Percentiles rank a stretch among this genome's conserved stretches.
These are phyloP conservation scores for Oopsacas minuta DNA, from an alignment of 37 sponge, comb jelly and placozoan genomes.

Conservation along the genomic window DNA sequence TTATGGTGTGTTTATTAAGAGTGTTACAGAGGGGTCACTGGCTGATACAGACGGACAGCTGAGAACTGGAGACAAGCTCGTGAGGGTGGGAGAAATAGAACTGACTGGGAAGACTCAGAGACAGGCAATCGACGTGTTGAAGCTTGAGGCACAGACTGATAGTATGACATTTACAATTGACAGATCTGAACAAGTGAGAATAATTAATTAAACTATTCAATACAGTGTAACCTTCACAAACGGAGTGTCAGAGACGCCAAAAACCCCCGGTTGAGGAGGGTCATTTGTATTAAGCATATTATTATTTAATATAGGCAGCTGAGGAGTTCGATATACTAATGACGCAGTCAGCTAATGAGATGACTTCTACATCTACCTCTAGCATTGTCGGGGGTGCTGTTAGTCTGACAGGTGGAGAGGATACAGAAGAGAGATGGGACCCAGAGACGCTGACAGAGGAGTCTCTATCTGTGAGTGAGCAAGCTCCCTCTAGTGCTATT, in stretches of 20 bases:
- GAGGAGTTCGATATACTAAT: neutral
- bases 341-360: neutral
- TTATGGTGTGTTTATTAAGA: neutral
- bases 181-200: neutral
- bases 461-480: no score
- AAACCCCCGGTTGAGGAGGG: no score
- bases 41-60: neutral
- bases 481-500: neutral
- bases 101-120: slow-evolving; percentile 7
- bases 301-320: neutral
- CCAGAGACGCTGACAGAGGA: neutral
- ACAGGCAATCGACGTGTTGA: neutral
- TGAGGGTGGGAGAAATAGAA: neutral
- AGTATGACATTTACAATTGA: neutral
- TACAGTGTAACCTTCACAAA: no score
- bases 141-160: neutral
- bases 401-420: neutral
- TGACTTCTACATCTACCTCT: neutral
- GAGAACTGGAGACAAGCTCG: neutral
- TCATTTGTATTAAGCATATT: neutral
- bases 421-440: neutral
- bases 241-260: no score
- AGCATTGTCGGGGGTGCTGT: neutral
- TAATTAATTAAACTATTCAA: no score
- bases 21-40: neutral